Evolutionary conservation across 1,140 invertebrate genomes (phyloP), one percentile per base, ranked within the genome.

Genomic region (Drosophila simulans): DNA sequence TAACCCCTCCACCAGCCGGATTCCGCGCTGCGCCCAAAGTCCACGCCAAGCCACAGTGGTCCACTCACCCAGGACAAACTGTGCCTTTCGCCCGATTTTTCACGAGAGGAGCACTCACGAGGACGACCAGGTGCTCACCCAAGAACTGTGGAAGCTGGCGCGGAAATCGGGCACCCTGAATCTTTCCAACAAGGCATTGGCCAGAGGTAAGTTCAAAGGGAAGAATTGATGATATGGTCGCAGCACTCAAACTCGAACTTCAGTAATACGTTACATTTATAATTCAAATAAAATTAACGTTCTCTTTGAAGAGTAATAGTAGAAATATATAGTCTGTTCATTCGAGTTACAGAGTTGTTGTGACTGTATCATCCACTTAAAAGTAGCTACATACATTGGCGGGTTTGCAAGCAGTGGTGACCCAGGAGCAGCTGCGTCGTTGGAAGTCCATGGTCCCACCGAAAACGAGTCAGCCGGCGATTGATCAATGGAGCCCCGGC

Each of bases 151-250:
- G 53, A 95, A 97, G 92, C 94, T 95, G 72, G 96, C 97, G 4
- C 94, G 97, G 80, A 95, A 94, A 86, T 95, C 95, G 57, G 97
- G 97, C 20, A 94, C 95, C 66, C 93, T 98, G 15, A 97, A 96
- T 93, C 93, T 98, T 60, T 95, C 96, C 37, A 95, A 95, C 65
- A 94, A 94, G 91, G 96, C 95, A 60, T 92, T 98, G 57, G 93
- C 94, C 27, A 93, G 94, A 93, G 96, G 97, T 97, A 93, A 93
- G 93, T 88, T 7, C 1, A 4, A 0, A 15, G 46, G 20, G 5
- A n/a, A 4, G 0, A 52, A 31, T n/a, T 22, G 22, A 2, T 25
- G 8, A 5, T 40, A 17, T 15, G 15, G 62, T 42, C 20, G 43
- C 7, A 25, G 0, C 34, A 48, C 31, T 25, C 17, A 39, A 48